phyloP scores from a whole-genome alignment of 2,113 vertebrate genomes.

The Leptosomus discolor region DNA sequence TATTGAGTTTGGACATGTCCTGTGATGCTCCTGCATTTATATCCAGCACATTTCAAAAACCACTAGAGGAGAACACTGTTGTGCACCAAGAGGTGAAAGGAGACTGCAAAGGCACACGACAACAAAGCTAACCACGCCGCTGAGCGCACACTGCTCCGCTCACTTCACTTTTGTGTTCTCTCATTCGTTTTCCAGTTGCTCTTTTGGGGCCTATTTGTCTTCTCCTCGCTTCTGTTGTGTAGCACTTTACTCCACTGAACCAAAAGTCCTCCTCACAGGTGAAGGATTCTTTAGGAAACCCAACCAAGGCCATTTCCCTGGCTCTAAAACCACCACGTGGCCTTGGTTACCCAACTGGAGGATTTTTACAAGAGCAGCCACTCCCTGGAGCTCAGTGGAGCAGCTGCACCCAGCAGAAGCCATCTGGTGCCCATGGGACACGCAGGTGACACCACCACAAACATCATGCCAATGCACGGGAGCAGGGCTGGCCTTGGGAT shows the following conservation, averaged over 20 bases:
- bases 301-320: not conserved
- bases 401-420: too few relatives aligned
- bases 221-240: not conserved
- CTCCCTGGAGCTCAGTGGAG: not conserved
- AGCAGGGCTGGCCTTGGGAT: not conserved
- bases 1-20: not conserved
- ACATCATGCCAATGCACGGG: fast-evolving
- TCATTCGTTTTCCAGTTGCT: not conserved
- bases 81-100: not conserved
- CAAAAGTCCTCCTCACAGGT: not conserved
- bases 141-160: not conserved
- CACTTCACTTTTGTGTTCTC: not conserved
- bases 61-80: not conserved
- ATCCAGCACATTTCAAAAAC: not conserved
- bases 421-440: not conserved
- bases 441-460: not conserved
- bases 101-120: not conserved
- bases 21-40: not conserved
- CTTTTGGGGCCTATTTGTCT: not conserved
- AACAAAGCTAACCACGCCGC: not conserved
- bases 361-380: not conserved
- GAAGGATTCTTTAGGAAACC: not conserved
- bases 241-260: not conserved
- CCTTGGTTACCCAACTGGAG: not conserved
- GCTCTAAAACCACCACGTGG: fast-evolving